These are phyloP conservation scores for Phyllostomus discolor DNA, from an alignment of 2,113 vertebrate genomes.

Conservation along the genomic window DNA sequence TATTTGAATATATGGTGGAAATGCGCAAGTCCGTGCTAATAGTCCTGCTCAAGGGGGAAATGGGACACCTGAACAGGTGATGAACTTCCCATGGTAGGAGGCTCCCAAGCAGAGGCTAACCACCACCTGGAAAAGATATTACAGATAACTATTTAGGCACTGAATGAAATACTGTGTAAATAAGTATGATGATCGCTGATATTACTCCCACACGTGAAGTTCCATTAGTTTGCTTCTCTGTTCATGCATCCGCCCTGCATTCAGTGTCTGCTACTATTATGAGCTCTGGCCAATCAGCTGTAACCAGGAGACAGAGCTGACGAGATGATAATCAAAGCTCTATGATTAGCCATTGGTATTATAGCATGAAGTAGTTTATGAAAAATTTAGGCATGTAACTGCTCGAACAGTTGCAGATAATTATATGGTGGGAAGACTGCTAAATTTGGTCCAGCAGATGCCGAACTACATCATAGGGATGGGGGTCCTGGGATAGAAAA, in stretches of 20 bases:
- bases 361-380: background rate
- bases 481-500: background rate
- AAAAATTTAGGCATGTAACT: conserved; percentile 21
- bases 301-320: background rate
- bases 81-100: background rate
- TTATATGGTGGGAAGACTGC: background rate
- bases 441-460: background rate
- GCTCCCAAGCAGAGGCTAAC: background rate
- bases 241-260: background rate
- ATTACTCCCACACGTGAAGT: background rate
- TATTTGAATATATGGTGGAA: background rate
- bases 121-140: background rate
- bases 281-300: background rate
- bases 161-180: background rate
- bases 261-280: background rate
- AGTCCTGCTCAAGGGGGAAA: background rate
- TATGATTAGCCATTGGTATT: conserved; percentile 3
- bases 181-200: background rate
- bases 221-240: background rate
- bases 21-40: background rate
- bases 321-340: conserved; percentile 22
- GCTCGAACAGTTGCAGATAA: background rate
- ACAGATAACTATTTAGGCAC: background rate
- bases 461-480: background rate
- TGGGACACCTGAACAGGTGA: background rate